Conservation (phyloP, 2,797 vertebrate genomes). For the Paramormyrops hopkinsi region DNA sequence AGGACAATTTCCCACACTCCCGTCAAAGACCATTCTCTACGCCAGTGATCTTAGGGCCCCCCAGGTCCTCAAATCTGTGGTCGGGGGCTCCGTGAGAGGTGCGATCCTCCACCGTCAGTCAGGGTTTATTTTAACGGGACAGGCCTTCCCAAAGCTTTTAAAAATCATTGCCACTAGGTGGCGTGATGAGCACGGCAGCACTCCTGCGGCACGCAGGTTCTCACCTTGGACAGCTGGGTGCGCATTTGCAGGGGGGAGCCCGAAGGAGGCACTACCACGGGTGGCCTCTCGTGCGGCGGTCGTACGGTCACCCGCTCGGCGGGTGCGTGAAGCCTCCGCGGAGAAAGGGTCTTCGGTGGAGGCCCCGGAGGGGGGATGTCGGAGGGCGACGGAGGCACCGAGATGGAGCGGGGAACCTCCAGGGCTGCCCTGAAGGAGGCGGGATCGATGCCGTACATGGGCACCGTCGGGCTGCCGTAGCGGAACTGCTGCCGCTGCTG, state of each 20-base stretch:
- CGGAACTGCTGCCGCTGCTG: conserved; percentile 92
- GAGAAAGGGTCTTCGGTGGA: conserved; percentile 58
- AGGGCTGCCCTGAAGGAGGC: conserved; percentile 66
- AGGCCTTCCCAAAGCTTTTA: background rate
- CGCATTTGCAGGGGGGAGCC: conserved; percentile 71
- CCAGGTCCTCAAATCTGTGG: background rate
- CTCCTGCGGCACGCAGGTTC: background rate
- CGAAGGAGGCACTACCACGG: conserved; percentile 62
- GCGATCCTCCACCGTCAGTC: background rate
- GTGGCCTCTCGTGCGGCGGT: conserved; percentile 62
- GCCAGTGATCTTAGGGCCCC: background rate
- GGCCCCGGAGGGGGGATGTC: conserved; percentile 73
- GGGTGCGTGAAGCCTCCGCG: conserved; percentile 80
- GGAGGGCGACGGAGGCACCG: conserved; percentile 77
- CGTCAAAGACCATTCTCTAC: background rate
- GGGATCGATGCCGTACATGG: conserved; percentile 72
- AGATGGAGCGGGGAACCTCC: conserved; percentile 78
- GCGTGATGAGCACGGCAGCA: no score
- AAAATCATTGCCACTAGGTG: background rate
- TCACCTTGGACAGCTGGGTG: conserved; percentile 73
- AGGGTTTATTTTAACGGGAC: background rate
- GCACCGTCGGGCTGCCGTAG: conserved; percentile 86
- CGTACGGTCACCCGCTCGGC: conserved; percentile 78
- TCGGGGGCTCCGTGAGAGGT: background rate
- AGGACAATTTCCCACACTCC: background rate